Evolutionary conservation across 2,113 vertebrate genomes (phyloP), one percentile per base, ranked within the genome.

Genomic region (Tetrao urogallus): DNA sequence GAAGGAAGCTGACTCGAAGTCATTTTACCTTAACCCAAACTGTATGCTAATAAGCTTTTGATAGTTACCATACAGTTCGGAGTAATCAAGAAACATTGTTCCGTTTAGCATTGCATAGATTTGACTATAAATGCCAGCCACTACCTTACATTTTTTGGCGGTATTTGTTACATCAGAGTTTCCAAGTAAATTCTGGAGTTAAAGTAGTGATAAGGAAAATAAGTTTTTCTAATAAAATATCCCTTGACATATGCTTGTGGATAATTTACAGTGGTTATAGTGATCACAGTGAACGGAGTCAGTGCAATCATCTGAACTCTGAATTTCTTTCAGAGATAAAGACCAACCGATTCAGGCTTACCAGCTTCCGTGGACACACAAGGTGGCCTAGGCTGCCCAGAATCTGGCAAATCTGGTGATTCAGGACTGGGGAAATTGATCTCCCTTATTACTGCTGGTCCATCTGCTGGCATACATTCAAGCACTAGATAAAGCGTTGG

Each of bases 71-170:
- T 22, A 93, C 64, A 85, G 66, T 81, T 93, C 90, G 43, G 20
- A 88, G 43, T 79, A 93, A 93, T 94, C 84, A 95, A 73, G 57
- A 34, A 84, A 36, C 72, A 48, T 75, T 75, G 60, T 75, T 96
- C 50, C 60, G 82, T 91, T 97, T 96, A 77, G 21, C 92, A 27
- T 88, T 82, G 69, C 43, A 86, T 84, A 96, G 92, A 86, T 87
- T 58, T 94, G 60, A 87, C 93, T 86, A 72, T 69, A 93, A 95
- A 86, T 88, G 82, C 16, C 85, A 88, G 42, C 82, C 89, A 57
- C 79, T 54, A 10, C 79, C 80, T n/a, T 82, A 32, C 36, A 82
- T 78, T 57, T 36, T 60, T 16, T 63, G 92, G 70, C 90, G 72
- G 69, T 58, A 74, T 52, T 66, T 93, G 74, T 47, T 88, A 65